These are phyloP conservation scores for Holacanthus passer DNA, from an alignment of 2,113 vertebrate species.

Conservation along the genomic window DNA sequence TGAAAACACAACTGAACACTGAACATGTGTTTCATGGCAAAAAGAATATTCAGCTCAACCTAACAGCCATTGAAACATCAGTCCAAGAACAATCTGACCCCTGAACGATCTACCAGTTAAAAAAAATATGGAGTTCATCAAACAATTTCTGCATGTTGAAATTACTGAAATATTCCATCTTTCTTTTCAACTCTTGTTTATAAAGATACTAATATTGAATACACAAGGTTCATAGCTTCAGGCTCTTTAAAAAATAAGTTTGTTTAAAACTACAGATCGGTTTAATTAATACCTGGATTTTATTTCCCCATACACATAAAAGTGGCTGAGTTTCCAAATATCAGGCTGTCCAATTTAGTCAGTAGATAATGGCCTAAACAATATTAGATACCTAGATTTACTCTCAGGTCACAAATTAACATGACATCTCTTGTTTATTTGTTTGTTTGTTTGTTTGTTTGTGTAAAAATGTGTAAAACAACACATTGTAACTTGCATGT, in stretches of 20 bases:
- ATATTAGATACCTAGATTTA: no score
- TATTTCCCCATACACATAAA: background rate
- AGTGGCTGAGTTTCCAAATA: background rate
- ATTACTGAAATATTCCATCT: background rate
- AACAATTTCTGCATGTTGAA: background rate
- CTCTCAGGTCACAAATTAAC: no score
- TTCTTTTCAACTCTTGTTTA: background rate
- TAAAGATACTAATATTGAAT: background rate
- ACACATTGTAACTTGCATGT: no score
- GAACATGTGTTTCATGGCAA: constrained; percentile 17
- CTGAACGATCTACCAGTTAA: background rate
- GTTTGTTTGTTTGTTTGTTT: no score
- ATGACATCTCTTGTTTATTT: no score
- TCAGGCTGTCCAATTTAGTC: background rate
- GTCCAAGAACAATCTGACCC: background rate
- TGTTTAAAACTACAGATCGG: background rate
- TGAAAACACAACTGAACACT: constrained; percentile 23
- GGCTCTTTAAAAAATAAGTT: background rate
- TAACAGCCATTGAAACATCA: constrained; percentile 1
- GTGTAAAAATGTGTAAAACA: no score
- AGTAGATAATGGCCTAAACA: no score
- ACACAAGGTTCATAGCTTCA: background rate
- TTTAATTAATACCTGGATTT: background rate
- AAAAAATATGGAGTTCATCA: background rate
- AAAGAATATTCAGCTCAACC: constrained; percentile 18